These are phyloP conservation scores for Amblyopsis rosae DNA, from an alignment of 2,113 vertebrate genomes.

Conservation along the genomic window DNA sequence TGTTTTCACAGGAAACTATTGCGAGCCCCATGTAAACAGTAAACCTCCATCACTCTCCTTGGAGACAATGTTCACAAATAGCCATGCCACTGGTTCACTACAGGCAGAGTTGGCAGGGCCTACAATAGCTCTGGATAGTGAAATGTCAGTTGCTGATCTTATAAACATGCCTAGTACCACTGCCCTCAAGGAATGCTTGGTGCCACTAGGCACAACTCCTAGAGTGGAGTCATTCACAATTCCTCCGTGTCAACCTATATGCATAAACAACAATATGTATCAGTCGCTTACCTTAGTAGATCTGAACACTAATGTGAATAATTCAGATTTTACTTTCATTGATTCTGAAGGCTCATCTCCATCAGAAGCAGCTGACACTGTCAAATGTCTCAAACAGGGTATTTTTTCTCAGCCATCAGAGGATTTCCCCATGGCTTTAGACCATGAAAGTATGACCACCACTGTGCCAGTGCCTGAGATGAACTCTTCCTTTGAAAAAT, in stretches of 20 bases:
- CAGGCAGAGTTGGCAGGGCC: conserved; percentile 6
- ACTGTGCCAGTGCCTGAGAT: conserved; percentile 50
- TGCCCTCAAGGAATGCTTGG: conserved; percentile 14
- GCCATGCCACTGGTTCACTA: background rate
- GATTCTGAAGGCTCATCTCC: conserved; percentile 73
- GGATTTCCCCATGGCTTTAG: conserved; percentile 12
- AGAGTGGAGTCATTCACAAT: background rate
- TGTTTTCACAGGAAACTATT: conserved; percentile 43
- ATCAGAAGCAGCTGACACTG: conserved; percentile 50
- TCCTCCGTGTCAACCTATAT: conserved; percentile 10
- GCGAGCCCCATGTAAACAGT: conserved; percentile 37
- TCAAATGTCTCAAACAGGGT: conserved; percentile 26
- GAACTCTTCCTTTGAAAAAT: conserved; percentile 56
- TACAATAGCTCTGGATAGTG: conserved; percentile 30
- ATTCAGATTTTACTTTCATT: conserved; percentile 71
- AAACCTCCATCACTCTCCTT: conserved; percentile 17
- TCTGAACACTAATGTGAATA: conserved; percentile 70
- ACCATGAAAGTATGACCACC: conserved; percentile 16
- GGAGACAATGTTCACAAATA: conserved; percentile 27
- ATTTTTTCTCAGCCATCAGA: background rate
- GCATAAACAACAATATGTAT: conserved; percentile 55
- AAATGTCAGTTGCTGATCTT: conserved; percentile 41
- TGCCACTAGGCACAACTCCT: conserved; percentile 1
- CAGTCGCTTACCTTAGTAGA: conserved; percentile 54
- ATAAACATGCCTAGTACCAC: conserved; percentile 12